phyloP scores from a whole-genome alignment of 2,113 vertebrate species.

The Cinclus mexicanus region DNA sequence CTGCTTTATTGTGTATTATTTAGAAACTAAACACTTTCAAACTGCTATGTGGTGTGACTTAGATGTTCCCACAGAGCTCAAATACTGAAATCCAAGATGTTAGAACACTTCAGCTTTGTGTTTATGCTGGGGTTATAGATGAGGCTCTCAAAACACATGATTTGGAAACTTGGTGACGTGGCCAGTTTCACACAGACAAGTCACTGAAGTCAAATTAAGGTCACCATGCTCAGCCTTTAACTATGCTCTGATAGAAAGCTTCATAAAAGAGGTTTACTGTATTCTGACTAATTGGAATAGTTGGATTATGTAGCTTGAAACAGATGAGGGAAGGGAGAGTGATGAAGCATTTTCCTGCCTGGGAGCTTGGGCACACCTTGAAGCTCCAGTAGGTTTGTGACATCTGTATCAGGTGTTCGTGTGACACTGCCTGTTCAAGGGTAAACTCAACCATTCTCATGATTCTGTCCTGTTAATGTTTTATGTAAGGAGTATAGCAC shows the following conservation, averaged over 20 bases:
- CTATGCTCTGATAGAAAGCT: neutral
- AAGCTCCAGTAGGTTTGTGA: neutral
- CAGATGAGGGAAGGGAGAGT: neutral
- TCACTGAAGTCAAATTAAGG: neutral
- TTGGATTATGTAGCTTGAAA: neutral
- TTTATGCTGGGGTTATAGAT: rapidly evolving
- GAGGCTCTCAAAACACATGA: neutral
- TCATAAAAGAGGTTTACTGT: neutral
- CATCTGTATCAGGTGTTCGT: neutral
- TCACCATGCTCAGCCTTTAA: neutral
- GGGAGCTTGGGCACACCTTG: neutral
- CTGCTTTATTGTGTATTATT: neutral
- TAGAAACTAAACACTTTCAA: neutral
- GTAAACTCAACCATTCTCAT: neutral
- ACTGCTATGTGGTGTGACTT: neutral
- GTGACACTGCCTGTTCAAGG: neutral
- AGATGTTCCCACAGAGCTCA: neutral
- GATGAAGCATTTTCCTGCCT: neutral
- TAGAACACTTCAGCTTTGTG: neutral
- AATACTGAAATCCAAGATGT: neutral
- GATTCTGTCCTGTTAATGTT: neutral
- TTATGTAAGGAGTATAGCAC: neutral
- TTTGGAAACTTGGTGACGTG: neutral
- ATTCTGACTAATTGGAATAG: neutral
- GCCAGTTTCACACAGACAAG: neutral